A percentile compares a stretch with the other conserved stretches of the same genome.
Conservation (phyloP, 2,888 invertebrate species). For the Netelia melanura region DNA sequence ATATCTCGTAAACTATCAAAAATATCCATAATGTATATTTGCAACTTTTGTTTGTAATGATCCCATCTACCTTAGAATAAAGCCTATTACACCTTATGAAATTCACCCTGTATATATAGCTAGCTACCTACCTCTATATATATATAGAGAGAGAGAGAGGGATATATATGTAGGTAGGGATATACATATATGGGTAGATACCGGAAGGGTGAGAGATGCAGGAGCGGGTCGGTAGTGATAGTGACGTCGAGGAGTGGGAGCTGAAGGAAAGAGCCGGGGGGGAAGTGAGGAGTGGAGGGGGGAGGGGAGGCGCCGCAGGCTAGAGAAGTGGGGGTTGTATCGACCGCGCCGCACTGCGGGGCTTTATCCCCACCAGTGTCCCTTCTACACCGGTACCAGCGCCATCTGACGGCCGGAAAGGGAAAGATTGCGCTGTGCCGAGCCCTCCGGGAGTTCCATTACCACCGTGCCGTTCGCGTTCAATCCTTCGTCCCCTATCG, state of each 20-base stretch:
- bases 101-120: neutral
- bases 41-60: too few relatives aligned
- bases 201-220: slow-evolving; percentile 48
- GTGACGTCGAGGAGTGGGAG: slow-evolving; percentile 22
- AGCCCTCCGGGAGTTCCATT: slow-evolving; percentile 1
- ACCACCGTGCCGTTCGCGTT: slow-evolving; percentile 3
- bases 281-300: slow-evolving; percentile 59
- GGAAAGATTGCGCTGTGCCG: slow-evolving; percentile 20
- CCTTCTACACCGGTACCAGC: slow-evolving; percentile 31
- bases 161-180: neutral
- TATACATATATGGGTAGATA: neutral
- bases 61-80: too few relatives aligned
- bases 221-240: neutral
- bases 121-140: neutral
- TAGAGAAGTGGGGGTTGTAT: slow-evolving; percentile 79
- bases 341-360: slow-evolving; percentile 85
- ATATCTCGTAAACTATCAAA: too few relatives aligned
- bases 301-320: slow-evolving; percentile 67
- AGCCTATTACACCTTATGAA: too few relatives aligned
- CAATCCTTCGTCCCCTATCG: slow-evolving; percentile 39
- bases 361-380: slow-evolving; percentile 82
- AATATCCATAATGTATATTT: too few relatives aligned
- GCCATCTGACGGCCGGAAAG: slow-evolving; percentile 36
- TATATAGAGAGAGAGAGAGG: neutral
- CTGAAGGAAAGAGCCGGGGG: slow-evolving; percentile 41